Percentiles rank a stretch among this genome's conserved stretches.
Evolutionary conservation across 2,888 invertebrate genomes (phyloP).

Genomic region (Brenthis ino): DNA sequence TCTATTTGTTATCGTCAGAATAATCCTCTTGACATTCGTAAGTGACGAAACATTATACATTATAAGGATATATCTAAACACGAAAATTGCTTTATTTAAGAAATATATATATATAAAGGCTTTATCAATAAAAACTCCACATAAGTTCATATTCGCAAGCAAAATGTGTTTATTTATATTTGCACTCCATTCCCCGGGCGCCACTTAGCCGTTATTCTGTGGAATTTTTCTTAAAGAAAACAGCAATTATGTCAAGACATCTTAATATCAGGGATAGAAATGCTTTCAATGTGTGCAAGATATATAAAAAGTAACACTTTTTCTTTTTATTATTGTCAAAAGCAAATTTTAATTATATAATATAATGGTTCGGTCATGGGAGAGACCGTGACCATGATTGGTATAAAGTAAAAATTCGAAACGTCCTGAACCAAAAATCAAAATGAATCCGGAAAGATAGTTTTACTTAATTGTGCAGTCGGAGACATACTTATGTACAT

Average conservation of each 20-base stretch:
- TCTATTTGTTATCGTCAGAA: too few species aligned
- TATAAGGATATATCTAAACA: background rate
- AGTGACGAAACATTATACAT: too few species aligned
- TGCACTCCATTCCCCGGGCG: constrained; percentile 1
- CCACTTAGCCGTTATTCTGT: constrained; percentile 16
- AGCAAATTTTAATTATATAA: background rate
- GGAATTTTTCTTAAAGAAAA: constrained; percentile 9
- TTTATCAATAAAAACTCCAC: constrained; percentile 7
- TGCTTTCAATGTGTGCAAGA: constrained; percentile 3
- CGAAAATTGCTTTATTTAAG: background rate
- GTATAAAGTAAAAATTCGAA: too few species aligned
- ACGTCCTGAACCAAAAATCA: too few species aligned
- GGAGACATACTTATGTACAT: too few species aligned
- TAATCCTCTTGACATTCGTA: too few species aligned
- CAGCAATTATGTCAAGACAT: constrained; percentile 7
- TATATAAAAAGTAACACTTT: background rate
- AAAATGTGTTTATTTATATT: constrained; percentile 17
- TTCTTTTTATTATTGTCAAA: background rate
- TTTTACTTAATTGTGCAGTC: too few species aligned
- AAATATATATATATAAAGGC: background rate
- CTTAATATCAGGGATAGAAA: constrained; percentile 8
- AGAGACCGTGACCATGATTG: too few species aligned
- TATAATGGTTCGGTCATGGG: too few species aligned
- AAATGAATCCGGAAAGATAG: too few species aligned
- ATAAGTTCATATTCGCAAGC: constrained; percentile 4